A percentile compares a stretch with the other conserved stretches of the same genome.
These are phyloP conservation scores for Asteroscopus sphinx DNA, from an alignment of 2,888 invertebrate genomes.

Conservation along the genomic window DNA sequence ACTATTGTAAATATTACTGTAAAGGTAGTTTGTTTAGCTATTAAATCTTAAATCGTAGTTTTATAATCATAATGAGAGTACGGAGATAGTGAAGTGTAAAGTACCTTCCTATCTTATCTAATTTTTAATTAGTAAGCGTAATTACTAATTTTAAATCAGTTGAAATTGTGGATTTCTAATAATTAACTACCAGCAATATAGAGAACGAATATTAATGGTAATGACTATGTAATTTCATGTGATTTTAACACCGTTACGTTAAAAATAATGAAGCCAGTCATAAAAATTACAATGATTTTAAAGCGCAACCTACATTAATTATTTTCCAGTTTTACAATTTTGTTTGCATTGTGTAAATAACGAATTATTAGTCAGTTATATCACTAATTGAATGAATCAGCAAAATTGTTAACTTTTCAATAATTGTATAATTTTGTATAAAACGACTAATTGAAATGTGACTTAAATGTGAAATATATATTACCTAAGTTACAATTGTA, in stretches of 20 bases:
- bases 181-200: conserved; percentile 59
- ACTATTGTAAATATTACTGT: conserved; percentile 74
- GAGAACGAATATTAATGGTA: conserved; percentile 58
- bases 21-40: conserved; percentile 69
- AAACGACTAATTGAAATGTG: conserved; percentile 15
- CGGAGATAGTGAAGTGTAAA: conserved; percentile 49
- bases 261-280: conserved; percentile 53
- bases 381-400: conserved; percentile 47
- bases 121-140: conserved; percentile 69
- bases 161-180: conserved; percentile 50
- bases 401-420: conserved; percentile 31
- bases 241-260: conserved; percentile 50
- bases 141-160: conserved; percentile 71
- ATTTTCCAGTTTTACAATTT: conserved; percentile 47
- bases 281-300: conserved; percentile 45
- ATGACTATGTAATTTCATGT: conserved; percentile 65
- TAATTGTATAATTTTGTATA: conserved; percentile 23
- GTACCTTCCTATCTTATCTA: conserved; percentile 53
- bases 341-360: conserved; percentile 50
- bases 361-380: conserved; percentile 45
- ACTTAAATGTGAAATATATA: neutral
- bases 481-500: neutral
- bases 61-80: conserved; percentile 60
- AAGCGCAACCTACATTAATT: conserved; percentile 39
- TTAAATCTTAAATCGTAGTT: conserved; percentile 67